These are phyloP conservation scores for Phycodurus eques DNA, from an alignment of 2,113 vertebrate genomes.

Conservation along the genomic window DNA sequence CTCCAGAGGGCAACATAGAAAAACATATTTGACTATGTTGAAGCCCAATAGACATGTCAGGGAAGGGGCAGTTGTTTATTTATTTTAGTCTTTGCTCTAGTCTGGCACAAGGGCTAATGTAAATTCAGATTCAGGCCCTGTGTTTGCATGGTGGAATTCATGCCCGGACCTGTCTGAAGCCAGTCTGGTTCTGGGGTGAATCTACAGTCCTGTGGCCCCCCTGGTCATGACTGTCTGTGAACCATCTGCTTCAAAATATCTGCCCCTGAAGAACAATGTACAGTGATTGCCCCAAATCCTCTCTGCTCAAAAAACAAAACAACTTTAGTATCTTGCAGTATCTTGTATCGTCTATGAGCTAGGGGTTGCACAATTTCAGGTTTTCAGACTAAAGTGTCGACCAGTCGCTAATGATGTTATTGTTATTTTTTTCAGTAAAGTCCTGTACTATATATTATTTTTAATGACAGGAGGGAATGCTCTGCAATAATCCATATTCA, in stretches of 20 bases:
- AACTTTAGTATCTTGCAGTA: slow-evolving; percentile 33
- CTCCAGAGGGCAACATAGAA: slow-evolving; percentile 33
- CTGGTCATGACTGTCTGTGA: slow-evolving; percentile 54
- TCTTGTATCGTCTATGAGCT: not conserved
- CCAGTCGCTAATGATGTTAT: too few species aligned
- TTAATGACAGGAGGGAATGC: not conserved
- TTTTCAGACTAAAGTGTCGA: not conserved
- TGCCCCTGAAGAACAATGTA: slow-evolving; percentile 56
- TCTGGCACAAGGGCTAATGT: slow-evolving; percentile 39
- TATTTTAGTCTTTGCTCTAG: slow-evolving; percentile 31
- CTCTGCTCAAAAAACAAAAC: slow-evolving; percentile 38
- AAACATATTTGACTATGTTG: slow-evolving; percentile 38
- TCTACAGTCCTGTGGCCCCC: slow-evolving; percentile 38
- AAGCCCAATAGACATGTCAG: slow-evolving; percentile 28
- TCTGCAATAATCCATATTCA: not conserved
- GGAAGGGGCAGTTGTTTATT: slow-evolving; percentile 42
- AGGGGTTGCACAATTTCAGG: not conserved
- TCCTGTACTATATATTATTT: not conserved
- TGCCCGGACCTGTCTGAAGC: slow-evolving; percentile 56
- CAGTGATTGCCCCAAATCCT: slow-evolving; percentile 55
- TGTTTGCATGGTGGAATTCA: slow-evolving; percentile 37
- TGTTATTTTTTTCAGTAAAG: too few species aligned
- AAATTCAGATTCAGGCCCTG: slow-evolving; percentile 40
- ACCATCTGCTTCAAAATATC: slow-evolving; percentile 62
- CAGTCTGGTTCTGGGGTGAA: slow-evolving; percentile 52